A percentile compares a stretch with the other conserved stretches of the same genome.
phyloP scores from a whole-genome alignment of 2,113 vertebrate genomes.

The Oreochromis tanganicae region DNA sequence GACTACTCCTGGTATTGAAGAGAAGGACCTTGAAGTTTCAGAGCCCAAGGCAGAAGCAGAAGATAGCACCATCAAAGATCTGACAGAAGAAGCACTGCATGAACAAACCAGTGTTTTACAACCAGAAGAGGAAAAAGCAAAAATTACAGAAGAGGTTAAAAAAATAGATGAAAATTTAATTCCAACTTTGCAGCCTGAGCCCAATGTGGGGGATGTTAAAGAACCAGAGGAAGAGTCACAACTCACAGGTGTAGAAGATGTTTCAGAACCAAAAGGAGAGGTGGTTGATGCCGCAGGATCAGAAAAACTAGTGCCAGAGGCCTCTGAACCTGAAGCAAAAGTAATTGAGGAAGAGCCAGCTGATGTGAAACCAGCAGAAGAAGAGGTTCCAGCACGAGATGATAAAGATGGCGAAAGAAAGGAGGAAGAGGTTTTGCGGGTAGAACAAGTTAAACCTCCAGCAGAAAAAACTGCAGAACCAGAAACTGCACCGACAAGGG shows the following conservation, averaged over 20 bases:
- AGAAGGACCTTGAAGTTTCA: neutral
- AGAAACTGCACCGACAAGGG: neutral
- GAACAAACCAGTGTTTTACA: neutral
- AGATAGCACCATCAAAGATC: neutral
- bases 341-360: neutral
- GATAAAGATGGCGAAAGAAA: neutral
- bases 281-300: neutral
- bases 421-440: neutral
- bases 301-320: neutral
- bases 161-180: neutral
- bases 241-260: neutral
- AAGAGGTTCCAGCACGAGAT: neutral
- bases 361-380: neutral
- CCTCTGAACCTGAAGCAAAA: neutral
- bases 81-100: neutral
- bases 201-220: neutral
- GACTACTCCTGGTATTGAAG: neutral
- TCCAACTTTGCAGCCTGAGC: neutral
- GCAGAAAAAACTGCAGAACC: neutral
- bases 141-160: neutral
- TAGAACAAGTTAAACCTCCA: neutral
- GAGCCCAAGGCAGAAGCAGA: neutral
- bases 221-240: neutral
- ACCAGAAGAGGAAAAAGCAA: neutral
- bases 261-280: neutral